These are phyloP conservation scores for Oenanthe melanoleuca DNA, from an alignment of 2,113 vertebrate genomes.

Conservation along the genomic window DNA sequence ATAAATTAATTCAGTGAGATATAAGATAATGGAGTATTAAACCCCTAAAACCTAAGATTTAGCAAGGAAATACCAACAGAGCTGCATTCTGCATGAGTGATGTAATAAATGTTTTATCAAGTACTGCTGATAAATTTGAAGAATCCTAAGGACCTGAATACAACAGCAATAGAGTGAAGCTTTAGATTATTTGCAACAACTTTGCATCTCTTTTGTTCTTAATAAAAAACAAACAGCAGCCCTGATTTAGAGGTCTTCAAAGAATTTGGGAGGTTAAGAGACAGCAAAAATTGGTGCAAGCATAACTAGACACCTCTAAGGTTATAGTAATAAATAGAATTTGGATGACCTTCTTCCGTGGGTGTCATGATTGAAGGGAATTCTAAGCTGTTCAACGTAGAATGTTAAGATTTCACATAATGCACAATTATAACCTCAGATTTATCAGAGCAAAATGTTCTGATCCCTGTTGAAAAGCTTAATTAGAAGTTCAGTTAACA, in stretches of 20 bases:
- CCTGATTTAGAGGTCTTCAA: background rate
- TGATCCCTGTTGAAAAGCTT: background rate
- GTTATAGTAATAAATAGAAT: background rate
- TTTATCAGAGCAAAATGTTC: background rate
- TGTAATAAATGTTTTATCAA: background rate
- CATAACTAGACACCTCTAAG: background rate
- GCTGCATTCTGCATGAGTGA: background rate
- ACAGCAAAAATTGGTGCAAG: background rate
- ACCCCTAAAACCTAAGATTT: background rate
- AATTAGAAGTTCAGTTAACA: background rate
- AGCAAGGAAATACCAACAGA: background rate
- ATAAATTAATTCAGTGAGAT: background rate
- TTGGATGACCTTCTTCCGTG: background rate
- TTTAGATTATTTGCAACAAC: background rate
- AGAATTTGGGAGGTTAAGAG: background rate
- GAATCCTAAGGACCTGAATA: background rate
- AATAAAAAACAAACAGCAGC: background rate
- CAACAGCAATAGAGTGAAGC: background rate
- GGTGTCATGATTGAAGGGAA: background rate
- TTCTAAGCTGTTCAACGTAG: background rate
- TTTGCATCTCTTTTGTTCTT: background rate
- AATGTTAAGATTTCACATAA: background rate
- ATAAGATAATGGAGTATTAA: constrained; percentile 36
- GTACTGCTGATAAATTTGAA: background rate
- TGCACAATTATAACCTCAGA: background rate